These are phyloP conservation scores for Heliconius hermathena DNA, from an alignment of 1,140 invertebrate species.

Conservation along the genomic window DNA sequence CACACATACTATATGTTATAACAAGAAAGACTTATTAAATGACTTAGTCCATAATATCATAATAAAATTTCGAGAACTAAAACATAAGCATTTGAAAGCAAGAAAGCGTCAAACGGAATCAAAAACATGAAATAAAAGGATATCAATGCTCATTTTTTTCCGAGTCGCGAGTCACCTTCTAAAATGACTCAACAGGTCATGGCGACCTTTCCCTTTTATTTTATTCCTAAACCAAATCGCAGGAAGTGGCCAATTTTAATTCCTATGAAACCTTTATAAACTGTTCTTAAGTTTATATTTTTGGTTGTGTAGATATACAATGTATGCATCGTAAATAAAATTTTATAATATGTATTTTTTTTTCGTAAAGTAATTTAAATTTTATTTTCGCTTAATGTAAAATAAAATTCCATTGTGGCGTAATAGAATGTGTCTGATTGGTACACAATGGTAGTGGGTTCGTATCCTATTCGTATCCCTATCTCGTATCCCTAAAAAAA, in stretches of 20 bases:
- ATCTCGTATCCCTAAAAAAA: too few relatives aligned
- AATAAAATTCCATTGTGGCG: too few relatives aligned
- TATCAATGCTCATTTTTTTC: conserved; percentile 28
- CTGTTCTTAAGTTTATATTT: conserved; percentile 19
- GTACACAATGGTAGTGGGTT: too few relatives aligned
- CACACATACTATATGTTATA: too few relatives aligned
- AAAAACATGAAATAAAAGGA: background rate
- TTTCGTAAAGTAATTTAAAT: too few relatives aligned
- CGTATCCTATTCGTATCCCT: too few relatives aligned
- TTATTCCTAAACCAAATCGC: conserved; percentile 57
- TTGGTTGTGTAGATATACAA: background rate
- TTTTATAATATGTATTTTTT: background rate
- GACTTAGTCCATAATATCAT: background rate
- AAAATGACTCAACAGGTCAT: conserved; percentile 52
- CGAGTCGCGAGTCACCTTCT: conserved; percentile 41
- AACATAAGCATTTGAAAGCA: background rate
- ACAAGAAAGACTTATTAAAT: too few relatives aligned
- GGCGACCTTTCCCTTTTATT: conserved; percentile 70
- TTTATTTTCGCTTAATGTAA: too few relatives aligned
- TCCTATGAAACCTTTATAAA: conserved; percentile 59
- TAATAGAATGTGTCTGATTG: too few relatives aligned
- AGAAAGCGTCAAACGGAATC: background rate
- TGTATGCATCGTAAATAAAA: background rate
- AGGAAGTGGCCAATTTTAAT: conserved; percentile 75
- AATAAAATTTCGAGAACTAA: background rate